Base-by-base conservation (phyloP, 2,888 invertebrate species). In the Temnothorax unifasciatus region DNA sequence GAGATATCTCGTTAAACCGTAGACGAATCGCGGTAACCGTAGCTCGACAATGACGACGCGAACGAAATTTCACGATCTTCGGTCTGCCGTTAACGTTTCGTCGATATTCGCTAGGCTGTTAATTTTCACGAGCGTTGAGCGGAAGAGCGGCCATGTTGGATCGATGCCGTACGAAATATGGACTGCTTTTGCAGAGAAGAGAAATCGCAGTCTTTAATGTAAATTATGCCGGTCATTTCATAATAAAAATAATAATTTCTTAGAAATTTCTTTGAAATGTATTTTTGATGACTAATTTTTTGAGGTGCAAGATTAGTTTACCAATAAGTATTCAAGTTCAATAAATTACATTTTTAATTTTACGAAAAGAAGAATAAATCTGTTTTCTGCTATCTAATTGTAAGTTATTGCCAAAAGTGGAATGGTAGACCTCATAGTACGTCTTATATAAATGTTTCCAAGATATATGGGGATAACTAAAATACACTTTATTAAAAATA, bases 1-100 rank as follows among this genome's bases (percentile, higher is more conserved):
- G 90, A 90, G 90, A 90, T 87, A 86, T 88, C 90, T 90, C 90
- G 90, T 90, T 90, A 90, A 90, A 77, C 85, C 85, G 82, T 83
- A 85, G 84, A 79, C 84, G 86, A 87, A 88, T 88, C 90, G 83
- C 82, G 52, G 41, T 41, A 77, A 47, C 75, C 82, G 59, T 73
- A 82, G 68, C 50, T 29, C 41, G 68, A 21, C 69, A 82, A 66
- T 82, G 82, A 82, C 88, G 84, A 84, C 81, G 54, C 85, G 79
- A 54, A 52, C 52, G 54, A 59, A 81, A 81, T 81, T 59, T 81
- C 79, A 85, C 76, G 79, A 87, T 90, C 88, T 86, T 86, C 85
- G 77, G 83, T 82, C 74, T 66, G 54, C 38, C 64, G 61, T 76
- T 73, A 83, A 83, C 50, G 52, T 85, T 83, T 84, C 83, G 41